Evolutionary conservation across 2,797 vertebrate species (phyloP).

Genomic region (Glyptemys insculpta): DNA sequence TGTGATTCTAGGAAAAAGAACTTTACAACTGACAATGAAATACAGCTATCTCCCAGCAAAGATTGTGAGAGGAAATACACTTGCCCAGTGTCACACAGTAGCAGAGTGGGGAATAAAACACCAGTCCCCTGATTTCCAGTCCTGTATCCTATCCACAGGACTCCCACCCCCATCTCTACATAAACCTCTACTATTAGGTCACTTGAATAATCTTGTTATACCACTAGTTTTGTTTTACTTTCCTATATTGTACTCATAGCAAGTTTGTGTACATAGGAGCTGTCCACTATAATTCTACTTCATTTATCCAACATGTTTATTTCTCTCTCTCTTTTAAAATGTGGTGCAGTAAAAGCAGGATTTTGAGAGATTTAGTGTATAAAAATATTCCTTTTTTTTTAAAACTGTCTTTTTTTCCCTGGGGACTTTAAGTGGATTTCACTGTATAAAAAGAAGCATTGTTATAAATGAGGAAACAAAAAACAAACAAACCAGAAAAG

Average conservation of each 20-base stretch:
- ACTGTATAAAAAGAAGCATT: slow-evolving; percentile 49
- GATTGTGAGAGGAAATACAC: rapidly evolving
- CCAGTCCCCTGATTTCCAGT: neutral
- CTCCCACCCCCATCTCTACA: neutral
- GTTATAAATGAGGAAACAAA: slow-evolving; percentile 46
- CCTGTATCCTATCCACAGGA: neutral
- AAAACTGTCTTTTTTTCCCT: neutral
- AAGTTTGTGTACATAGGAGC: neutral
- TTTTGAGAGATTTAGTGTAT: neutral
- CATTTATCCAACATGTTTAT: neutral
- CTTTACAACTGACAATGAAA: neutral
- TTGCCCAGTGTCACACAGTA: neutral
- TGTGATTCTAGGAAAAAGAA: neutral
- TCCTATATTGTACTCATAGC: rapidly evolving
- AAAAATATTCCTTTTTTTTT: neutral
- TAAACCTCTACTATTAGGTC: neutral
- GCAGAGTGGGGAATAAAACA: neutral
- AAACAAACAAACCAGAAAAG: neutral
- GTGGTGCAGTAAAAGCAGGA: neutral
- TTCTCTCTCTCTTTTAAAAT: slow-evolving; percentile 35
- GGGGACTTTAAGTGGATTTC: slow-evolving; percentile 21
- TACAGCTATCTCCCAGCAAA: neutral
- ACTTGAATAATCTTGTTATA: rapidly evolving
- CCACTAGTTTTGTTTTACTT: neutral
- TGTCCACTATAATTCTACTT: neutral